These are phyloP conservation scores for Lepidurus couesii DNA, from an alignment of 1,140 invertebrate species.

Conservation along the genomic window DNA sequence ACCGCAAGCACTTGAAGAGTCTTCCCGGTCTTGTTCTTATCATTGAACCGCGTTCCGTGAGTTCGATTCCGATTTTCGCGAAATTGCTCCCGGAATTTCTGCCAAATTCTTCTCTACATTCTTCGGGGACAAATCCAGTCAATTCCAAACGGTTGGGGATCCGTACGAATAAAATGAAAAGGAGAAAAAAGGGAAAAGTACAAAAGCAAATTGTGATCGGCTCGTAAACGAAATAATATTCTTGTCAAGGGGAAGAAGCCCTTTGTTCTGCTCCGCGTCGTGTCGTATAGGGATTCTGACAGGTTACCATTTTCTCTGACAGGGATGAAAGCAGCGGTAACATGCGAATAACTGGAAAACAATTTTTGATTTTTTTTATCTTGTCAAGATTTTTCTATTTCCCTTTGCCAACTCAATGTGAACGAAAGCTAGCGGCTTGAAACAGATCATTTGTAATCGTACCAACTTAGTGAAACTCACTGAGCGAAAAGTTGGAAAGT, in stretches of 20 bases:
- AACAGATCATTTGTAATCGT: too few relatives aligned
- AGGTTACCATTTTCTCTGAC: not conserved
- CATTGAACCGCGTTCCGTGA: not conserved
- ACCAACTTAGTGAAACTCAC: too few relatives aligned
- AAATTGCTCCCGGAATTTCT: not conserved
- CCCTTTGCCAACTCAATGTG: too few relatives aligned
- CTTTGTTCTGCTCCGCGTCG: not conserved
- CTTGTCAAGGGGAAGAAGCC: not conserved
- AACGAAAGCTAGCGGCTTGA: too few relatives aligned
- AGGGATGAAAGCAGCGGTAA: too few relatives aligned
- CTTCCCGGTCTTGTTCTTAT: not conserved
- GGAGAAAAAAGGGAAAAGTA: not conserved
- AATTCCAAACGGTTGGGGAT: too few relatives aligned
- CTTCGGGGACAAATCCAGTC: not conserved
- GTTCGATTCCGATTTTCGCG: not conserved
- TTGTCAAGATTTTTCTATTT: too few relatives aligned
- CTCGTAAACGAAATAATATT: not conserved
- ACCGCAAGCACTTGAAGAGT: too few relatives aligned
- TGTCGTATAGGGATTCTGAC: not conserved
- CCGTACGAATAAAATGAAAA: not conserved
- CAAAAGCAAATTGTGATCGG: not conserved
- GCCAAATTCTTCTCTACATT: not conserved
- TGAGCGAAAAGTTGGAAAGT: too few relatives aligned
- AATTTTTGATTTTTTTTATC: too few relatives aligned
- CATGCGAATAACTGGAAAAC: too few relatives aligned